phyloP scores from a whole-genome alignment of 2,888 invertebrate genomes.

The Chaetogeoica ovagalla region DNA sequence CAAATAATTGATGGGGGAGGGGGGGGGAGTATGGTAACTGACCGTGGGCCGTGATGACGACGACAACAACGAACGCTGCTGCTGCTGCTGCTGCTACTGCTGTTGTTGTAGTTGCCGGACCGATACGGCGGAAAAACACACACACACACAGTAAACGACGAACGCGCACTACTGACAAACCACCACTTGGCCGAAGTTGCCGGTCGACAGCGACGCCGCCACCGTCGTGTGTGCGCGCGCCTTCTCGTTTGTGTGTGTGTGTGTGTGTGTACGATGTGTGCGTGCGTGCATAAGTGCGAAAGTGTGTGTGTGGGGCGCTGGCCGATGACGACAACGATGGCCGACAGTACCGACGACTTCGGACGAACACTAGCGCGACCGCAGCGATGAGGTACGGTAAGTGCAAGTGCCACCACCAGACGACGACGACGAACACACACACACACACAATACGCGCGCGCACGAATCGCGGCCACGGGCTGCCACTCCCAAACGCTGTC shows the following conservation, averaged over 20 bases:
- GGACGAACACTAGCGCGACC: slow-evolving; percentile 17
- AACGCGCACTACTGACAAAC: neutral
- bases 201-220: too few relatives aligned
- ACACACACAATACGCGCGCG: neutral
- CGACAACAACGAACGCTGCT: neutral
- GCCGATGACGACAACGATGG: slow-evolving; percentile 13
- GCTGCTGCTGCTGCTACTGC: neutral
- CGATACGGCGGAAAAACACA: neutral
- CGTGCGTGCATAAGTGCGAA: too few relatives aligned
- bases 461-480: slow-evolving; percentile 15
- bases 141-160: slow-evolving; percentile 12
- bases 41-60: neutral
- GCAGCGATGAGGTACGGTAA: slow-evolving; percentile 3
- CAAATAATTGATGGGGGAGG: too few relatives aligned
- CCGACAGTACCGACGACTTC: neutral
- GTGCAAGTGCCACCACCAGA: slow-evolving; percentile 19
- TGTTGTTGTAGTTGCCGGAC: neutral
- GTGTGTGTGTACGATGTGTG: too few relatives aligned
- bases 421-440: slow-evolving; percentile 4
- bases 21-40: neutral
- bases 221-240: neutral
- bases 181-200: too few relatives aligned
- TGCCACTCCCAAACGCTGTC: slow-evolving; percentile 34
- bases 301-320: slow-evolving; percentile 13
- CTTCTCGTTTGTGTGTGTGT: neutral